Conservation (phyloP, 2,797 vertebrate genomes). For the Squalus acanthias region DNA sequence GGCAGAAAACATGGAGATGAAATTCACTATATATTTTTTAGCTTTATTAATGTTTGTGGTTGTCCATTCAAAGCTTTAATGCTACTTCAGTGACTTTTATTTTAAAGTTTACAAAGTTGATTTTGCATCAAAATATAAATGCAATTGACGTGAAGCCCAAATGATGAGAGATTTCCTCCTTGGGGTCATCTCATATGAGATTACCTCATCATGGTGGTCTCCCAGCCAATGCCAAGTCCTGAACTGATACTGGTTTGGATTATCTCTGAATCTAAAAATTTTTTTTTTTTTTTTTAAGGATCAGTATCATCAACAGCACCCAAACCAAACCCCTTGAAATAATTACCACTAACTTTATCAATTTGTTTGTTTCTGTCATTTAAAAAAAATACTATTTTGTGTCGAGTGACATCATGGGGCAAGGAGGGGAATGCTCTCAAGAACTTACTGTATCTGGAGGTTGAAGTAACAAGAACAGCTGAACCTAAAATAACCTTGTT, state of each 20-base stretch:
- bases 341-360: background rate
- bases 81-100: background rate
- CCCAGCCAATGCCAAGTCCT: background rate
- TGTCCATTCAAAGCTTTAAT: background rate
- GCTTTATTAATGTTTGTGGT: background rate
- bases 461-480: background rate
- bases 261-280: background rate
- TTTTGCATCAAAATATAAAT: background rate
- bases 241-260: background rate
- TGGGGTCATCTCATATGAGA: background rate
- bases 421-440: background rate
- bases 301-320: background rate
- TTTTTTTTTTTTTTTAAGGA: constrained; percentile 11
- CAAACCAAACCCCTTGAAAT: background rate
- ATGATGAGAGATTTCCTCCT: background rate
- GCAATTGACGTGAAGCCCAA: background rate
- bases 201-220: background rate
- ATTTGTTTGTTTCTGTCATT: background rate
- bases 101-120: background rate
- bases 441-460: background rate
- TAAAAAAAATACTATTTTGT: background rate
- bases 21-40: background rate
- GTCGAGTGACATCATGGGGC: background rate
- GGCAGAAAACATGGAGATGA: background rate
- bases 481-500: background rate